Evolutionary conservation across 2,113 vertebrate genomes (phyloP).

Genomic region (Addax nasomaculatus): DNA sequence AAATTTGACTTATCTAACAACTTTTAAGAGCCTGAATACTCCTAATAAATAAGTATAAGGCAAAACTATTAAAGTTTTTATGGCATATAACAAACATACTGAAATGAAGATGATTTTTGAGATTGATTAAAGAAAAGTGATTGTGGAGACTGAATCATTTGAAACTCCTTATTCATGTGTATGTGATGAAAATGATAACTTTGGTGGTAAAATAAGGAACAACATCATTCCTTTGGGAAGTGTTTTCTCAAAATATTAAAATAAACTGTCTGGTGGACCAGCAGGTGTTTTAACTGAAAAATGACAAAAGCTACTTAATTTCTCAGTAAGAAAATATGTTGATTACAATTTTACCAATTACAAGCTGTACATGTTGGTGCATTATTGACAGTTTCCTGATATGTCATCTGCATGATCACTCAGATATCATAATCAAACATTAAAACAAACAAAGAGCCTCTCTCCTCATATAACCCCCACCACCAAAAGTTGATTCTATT

Average conservation of each 20-base stretch:
- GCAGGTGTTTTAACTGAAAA: neutral
- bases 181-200: conserved; percentile 41
- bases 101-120: conserved; percentile 26
- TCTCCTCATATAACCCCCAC: neutral
- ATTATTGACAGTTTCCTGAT: neutral
- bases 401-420: neutral
- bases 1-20: conserved; percentile 14
- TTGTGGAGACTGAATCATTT: neutral
- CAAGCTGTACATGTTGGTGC: neutral
- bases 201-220: neutral
- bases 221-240: neutral
- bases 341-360: neutral
- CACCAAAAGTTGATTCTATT: neutral
- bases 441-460: neutral
- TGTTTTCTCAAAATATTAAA: neutral
- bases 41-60: neutral
- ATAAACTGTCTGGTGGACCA: neutral
- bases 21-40: neutral
- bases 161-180: conserved; percentile 22
- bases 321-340: neutral
- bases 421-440: neutral
- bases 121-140: conserved; percentile 37
- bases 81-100: neutral
- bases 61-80: conserved; percentile 30
- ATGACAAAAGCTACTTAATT: neutral